Evolutionary conservation across 53 echinoderm and acorn worm genomes (phyloP).

Genomic region (Crossaster papposus): DNA sequence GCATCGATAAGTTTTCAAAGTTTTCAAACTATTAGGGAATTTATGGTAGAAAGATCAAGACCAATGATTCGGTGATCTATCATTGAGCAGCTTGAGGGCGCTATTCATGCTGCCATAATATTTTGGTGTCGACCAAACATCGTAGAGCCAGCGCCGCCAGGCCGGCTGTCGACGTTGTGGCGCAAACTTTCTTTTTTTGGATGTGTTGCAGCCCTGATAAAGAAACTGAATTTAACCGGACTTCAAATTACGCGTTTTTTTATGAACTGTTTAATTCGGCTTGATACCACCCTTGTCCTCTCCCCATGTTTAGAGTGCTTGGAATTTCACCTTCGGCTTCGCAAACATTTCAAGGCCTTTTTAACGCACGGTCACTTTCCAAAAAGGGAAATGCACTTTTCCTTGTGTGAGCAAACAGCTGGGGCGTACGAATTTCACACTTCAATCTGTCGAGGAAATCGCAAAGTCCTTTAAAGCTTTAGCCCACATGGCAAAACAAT

Average conservation of each 20-base stretch:
- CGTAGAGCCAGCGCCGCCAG: no score
- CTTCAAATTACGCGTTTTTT: background rate
- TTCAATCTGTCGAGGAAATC: conserved; percentile 19
- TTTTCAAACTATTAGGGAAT: no score
- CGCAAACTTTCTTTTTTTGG: background rate
- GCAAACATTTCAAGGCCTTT: background rate
- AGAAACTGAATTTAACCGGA: background rate
- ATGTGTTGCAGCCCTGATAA: background rate
- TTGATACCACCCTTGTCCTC: background rate
- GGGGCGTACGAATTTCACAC: background rate
- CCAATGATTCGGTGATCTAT: background rate
- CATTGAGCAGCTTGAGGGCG: background rate
- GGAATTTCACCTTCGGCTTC: background rate
- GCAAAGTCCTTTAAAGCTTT: background rate
- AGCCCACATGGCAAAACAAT: conserved; percentile 1
- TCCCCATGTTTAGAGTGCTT: background rate
- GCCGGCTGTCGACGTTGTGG: background rate
- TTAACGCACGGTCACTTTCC: no score
- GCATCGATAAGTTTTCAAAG: no score
- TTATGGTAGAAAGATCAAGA: background rate
- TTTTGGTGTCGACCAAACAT: background rate
- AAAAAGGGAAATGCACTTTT: conserved; percentile 9
- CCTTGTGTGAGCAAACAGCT: background rate
- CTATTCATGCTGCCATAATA: background rate
- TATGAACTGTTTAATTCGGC: background rate